Evolutionary conservation across 1,140 invertebrate species (phyloP).

Genomic region (Anastrepha obliqua): DNA sequence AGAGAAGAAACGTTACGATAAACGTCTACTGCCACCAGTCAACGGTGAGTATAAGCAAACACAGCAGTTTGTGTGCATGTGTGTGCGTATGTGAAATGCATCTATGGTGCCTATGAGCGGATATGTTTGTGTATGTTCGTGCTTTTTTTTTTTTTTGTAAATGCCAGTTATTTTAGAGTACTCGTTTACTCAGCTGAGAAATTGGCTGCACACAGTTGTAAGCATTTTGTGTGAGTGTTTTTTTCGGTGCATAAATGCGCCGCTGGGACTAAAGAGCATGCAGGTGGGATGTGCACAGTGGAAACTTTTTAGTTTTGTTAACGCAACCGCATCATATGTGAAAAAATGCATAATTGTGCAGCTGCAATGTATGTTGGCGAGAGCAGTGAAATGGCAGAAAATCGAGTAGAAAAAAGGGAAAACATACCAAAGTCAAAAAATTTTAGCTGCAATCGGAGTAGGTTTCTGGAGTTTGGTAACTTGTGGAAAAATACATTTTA

Average conservation of each 20-base stretch:
- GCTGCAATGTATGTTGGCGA: neutral
- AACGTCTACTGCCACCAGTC: conserved; percentile 88
- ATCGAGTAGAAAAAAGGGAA: conserved; percentile 5
- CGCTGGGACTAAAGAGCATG: neutral
- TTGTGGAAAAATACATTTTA: neutral
- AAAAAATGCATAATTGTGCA: conserved; percentile 19
- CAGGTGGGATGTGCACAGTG: neutral
- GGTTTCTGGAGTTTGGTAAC: neutral
- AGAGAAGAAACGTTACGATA: conserved; percentile 88
- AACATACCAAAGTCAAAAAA: neutral
- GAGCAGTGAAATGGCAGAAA: neutral
- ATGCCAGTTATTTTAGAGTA: neutral
- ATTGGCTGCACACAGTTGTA: neutral
- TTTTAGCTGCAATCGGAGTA: neutral
- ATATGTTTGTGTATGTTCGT: neutral
- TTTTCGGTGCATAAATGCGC: neutral
- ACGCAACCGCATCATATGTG: conserved; percentile 21
- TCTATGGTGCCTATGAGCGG: neutral
- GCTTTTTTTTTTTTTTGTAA: neutral
- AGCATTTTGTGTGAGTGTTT: neutral
- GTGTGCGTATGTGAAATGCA: neutral
- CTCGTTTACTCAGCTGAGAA: conserved; percentile 37
- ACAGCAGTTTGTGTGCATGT: neutral
- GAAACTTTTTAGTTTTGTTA: conserved; percentile 37
- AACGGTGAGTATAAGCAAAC: conserved; percentile 79